Evolutionary conservation across 2,113 vertebrate genomes (phyloP), one percentile per base, ranked within the genome.

Genomic region (Mobula birostris): DNA sequence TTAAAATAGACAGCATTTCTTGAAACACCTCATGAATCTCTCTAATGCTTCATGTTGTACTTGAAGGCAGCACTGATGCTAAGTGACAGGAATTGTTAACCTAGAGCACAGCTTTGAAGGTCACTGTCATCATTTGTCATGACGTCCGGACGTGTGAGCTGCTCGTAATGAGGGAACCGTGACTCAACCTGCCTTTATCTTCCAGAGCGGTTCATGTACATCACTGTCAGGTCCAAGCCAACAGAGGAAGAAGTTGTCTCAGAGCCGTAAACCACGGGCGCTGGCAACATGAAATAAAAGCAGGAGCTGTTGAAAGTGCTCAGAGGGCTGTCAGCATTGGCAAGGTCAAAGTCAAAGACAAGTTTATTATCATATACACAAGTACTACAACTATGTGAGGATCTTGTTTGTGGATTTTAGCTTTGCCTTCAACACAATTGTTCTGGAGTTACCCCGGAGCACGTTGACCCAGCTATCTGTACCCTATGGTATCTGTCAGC

Each of bases 21-120:
- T 11, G 21, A 48, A 27, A 24, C 19, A 27, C 58, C 82, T 85
- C 48, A 19, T 58, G 48, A 27, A 12, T 21, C 21, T 40, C 27
- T 36, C 48, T 85, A 11, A 15, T 58, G 48, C 58, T 48, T 85
- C 82, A 58, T 27, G 4, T 85, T 85, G 82, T 48, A 85, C 40
- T 95, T 96, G 78, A 95, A 95, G 95, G 94, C 96, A 12, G 95
- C 94, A 6, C 94, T 76, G 94, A 95, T n/a, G 14, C 94, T 95
- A 94, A 94, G 32, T 96, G 95, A 95, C 95, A 95, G 94, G 95
- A 95, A 93, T 95, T 96, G 61, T 91, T 95, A 94, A 14, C 79
- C 5, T 83, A 68, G 87, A 94, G 94, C 9, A 94, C 94, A 80
- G 92, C 95, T 94, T 94, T 19, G 82, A 58, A 95, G 95, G 95